A percentile compares a stretch with the other conserved stretches of the same genome.
phyloP scores from a whole-genome alignment of 2,888 invertebrate species.

The Ichneumon xanthorius region DNA sequence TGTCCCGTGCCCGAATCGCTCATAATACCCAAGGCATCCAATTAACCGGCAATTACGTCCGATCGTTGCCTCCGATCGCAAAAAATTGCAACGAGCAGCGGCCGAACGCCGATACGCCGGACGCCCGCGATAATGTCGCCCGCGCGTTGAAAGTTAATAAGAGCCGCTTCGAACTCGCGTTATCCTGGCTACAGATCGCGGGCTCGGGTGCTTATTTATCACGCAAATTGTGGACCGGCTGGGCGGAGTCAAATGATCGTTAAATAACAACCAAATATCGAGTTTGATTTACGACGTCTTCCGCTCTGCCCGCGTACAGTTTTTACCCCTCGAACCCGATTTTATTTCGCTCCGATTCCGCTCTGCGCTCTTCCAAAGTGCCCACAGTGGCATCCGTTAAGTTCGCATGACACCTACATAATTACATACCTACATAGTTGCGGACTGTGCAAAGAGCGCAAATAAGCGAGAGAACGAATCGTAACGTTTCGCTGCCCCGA shows the following conservation, averaged over 20 bases:
- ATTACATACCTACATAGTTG: slow-evolving; percentile 56
- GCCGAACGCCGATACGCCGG: slow-evolving; percentile 6
- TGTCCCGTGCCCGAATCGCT: slow-evolving; percentile 37
- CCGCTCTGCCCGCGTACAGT: slow-evolving; percentile 50
- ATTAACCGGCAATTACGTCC: slow-evolving; percentile 57
- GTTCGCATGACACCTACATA: slow-evolving; percentile 64
- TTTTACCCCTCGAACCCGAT: slow-evolving; percentile 20
- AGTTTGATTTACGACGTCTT: slow-evolving; percentile 67
- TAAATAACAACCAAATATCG: slow-evolving; percentile 58
- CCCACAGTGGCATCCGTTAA: slow-evolving; percentile 62
- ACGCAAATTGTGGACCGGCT: slow-evolving; percentile 67
- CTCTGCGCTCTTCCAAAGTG: slow-evolving; percentile 52
- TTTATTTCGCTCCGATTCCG: slow-evolving; percentile 60
- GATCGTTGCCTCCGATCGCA: slow-evolving; percentile 41
- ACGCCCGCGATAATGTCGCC: slow-evolving; percentile 53
- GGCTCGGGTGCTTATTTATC: slow-evolving; percentile 63
- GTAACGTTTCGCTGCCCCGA: slow-evolving; percentile 69
- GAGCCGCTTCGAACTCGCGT: slow-evolving; percentile 56
- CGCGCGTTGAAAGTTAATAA: slow-evolving; percentile 69
- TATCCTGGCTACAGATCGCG: slow-evolving; percentile 64
- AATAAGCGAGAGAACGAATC: slow-evolving; percentile 36
- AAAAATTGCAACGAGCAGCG: slow-evolving; percentile 27
- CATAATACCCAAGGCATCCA: slow-evolving; percentile 42
- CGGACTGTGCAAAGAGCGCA: slow-evolving; percentile 49
- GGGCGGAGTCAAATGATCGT: slow-evolving; percentile 65